Evolutionary conservation across 2,113 vertebrate species (phyloP), one percentile per base, ranked within the genome.

Genomic region (Cololabis saira): DNA sequence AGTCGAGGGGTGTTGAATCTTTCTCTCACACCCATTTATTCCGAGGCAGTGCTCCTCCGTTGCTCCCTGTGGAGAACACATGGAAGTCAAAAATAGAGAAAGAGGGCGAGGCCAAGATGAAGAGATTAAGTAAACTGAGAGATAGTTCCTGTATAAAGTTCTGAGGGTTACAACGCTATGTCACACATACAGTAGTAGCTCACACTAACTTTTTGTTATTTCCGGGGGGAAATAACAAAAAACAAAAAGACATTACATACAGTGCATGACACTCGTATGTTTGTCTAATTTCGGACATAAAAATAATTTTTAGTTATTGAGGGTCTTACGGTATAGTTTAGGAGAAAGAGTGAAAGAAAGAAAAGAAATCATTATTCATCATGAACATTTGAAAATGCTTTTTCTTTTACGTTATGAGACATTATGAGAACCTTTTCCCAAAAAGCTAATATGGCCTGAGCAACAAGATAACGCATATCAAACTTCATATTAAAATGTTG

Each of bases 51-150:
- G 80, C 50, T 58, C 68, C 77, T 81, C 66, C 22, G 30, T 49
- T 61, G 66, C 60, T 87, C 77, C 87, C 81, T 13, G 58, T 4
- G 57, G 82, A 74, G 62, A 62, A 80, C 78, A 84, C 79, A 78
- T 83, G 74, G 74, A 82, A 69, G 82, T 76, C 76, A 17, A 63
- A 81, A 87, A 88, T 78, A 85, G 84, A 88, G 62, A 52, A 52
- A 61, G 76, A 57, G 65, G 77, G 81, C 79, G 76, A 76, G 76
- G 47, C 72, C 24, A 12, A 72, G 43, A 67, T 62, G 69, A 78
- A 76, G 42, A 67, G 43, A 81, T 68, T 53, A 55, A 71, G 22
- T 42, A 68, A 72, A 66, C 22, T 12, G 8, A 74, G 21, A 55
- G 14, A 67, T 15, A 65, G 55, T 76, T 86, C 65, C 71, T 74